Base-by-base conservation (phyloP, 2,888 invertebrate species). In the Plusia festucae region DNA sequence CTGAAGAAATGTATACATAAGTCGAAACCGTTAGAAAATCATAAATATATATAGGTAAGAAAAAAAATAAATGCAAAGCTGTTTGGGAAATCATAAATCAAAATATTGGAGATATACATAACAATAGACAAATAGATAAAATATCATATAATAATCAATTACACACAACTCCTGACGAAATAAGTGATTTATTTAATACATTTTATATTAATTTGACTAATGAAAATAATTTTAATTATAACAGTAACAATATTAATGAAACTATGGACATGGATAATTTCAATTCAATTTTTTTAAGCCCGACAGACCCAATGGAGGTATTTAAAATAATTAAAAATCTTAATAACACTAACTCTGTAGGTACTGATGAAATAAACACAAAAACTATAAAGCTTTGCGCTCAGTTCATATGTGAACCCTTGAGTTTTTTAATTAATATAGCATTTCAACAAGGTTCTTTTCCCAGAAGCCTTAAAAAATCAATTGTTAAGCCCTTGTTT, bases 161-260 rank as follows among this genome's bases (percentile, higher is more conserved):
- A 44, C n/a, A 44, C n/a, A 5, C n/a, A 44, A n/a, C n/a, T n/a
- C 4, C 40, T 1, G n/a, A 44, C 0, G 40, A 44, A 0, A 44
- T 44, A 44, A 44, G 40, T 3, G 40, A 44, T n/a, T n/a, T 44
- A 44, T 44, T 44, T 44, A 44, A 44, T 44, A 0, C n/a, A n/a
- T 44, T n/a, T 44, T 44, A 44, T n/a, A 44, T 44, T n/a, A n/a
- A 44, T n/a, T 44, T 44, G 40, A 44, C 40, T n/a, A 44, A 44
- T 44, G 0, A n/a, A 0, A 44, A 44, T 44, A 0, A 44, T 44
- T 44, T 44, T n/a, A 44, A 1, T n/a, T 44, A 44, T 44, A n/a
- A 44, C n/a, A n/a, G n/a, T 44, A 0, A 3, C 4, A 5, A 44
- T n/a, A 44, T 44, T n/a, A 44, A 44, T n/a, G n/a, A 0, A n/a